Evolutionary conservation across 2,113 vertebrate genomes (phyloP).

Genomic region (Phyllostomus hastatus): DNA sequence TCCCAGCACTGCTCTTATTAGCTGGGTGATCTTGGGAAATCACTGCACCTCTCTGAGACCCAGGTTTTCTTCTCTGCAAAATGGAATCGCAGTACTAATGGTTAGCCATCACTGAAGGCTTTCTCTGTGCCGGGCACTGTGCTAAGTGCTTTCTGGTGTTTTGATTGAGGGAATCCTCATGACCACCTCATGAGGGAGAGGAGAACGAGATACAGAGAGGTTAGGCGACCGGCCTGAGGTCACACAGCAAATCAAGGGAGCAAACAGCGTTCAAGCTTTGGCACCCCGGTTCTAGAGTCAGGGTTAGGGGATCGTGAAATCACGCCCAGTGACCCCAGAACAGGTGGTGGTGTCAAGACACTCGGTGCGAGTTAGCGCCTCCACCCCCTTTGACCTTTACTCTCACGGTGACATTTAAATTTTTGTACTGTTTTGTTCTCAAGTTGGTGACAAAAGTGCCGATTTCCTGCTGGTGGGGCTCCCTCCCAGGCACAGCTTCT

Average conservation of each 20-base stretch:
- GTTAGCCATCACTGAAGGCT: not conserved
- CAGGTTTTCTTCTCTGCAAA: not conserved
- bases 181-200: not conserved
- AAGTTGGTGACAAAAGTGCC: not conserved
- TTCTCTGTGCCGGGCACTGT: not conserved
- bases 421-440: not conserved
- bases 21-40: not conserved
- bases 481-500: not conserved
- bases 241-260: not conserved
- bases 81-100: not conserved
- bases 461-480: not conserved
- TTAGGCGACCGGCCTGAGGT: not conserved
- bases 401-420: not conserved
- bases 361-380: not conserved
- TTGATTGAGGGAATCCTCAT: not conserved
- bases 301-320: not conserved
- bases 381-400: not conserved
- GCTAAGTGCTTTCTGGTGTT: not conserved
- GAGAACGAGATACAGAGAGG: not conserved
- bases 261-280: not conserved
- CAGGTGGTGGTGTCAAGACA: not conserved
- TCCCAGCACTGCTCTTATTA: not conserved
- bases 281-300: not conserved
- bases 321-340: not conserved
- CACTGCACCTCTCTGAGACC: not conserved